Evolutionary conservation across 2,797 vertebrate genomes (phyloP).

Genomic region (Dipus sagitta): DNA sequence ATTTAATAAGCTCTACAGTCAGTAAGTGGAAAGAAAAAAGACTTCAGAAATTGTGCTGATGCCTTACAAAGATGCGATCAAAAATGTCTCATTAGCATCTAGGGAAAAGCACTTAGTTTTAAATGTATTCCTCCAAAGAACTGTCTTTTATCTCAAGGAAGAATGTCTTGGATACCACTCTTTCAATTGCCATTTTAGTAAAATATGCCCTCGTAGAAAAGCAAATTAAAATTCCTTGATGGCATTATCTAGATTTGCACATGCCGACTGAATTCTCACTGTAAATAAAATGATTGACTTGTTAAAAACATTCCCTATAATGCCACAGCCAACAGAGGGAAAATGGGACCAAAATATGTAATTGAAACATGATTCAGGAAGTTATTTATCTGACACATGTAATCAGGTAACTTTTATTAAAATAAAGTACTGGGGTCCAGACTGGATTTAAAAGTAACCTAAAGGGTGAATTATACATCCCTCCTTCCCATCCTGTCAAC

Average conservation of each 20-base stretch:
- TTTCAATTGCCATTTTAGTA: slow-evolving; percentile 51
- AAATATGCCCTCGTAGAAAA: slow-evolving; percentile 58
- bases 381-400: slow-evolving; percentile 17
- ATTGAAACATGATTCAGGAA: neutral
- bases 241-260: neutral
- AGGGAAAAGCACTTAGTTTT: slow-evolving; percentile 48
- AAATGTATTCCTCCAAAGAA: slow-evolving; percentile 54
- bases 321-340: neutral
- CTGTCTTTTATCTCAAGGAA: slow-evolving; percentile 58
- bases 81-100: slow-evolving; percentile 56
- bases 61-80: slow-evolving; percentile 58
- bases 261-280: neutral
- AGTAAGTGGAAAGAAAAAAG: slow-evolving; percentile 16
- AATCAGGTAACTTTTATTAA: slow-evolving; percentile 15
- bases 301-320: slow-evolving; percentile 3
- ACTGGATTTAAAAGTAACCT: slow-evolving; percentile 3
- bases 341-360: neutral
- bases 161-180: slow-evolving; percentile 22
- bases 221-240: slow-evolving; percentile 67
- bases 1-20: neutral
- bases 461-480: neutral
- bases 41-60: slow-evolving; percentile 41
- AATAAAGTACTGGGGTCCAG: neutral
- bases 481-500: neutral
- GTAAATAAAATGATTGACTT: slow-evolving; percentile 61